Base-by-base conservation (phyloP, 1,140 invertebrate species). In the Drosophila gunungcola region DNA sequence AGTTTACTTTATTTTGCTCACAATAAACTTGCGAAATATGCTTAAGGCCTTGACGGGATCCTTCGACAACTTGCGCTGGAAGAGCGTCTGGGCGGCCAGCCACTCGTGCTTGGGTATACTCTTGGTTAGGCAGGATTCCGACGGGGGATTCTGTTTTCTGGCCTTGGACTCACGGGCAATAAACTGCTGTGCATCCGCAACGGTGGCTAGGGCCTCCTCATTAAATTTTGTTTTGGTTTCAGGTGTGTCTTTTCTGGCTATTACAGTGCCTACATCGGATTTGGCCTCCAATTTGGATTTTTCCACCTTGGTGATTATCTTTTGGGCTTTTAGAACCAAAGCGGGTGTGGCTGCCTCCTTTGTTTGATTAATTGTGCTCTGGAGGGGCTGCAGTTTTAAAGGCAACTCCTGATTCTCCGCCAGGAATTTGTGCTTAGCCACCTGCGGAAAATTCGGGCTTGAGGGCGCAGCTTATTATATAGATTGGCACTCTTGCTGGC, bases 21-120 rank as follows among this genome's bases (percentile, higher is more conserved):
- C 36, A 75, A 92, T 80, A 92, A 90, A 92, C 69, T 91, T 92
- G n/a, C 75, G 77, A 80, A 91, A 92, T 46, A 92, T 74, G 41
- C 49, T 91, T 3, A 92, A 73, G 12, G 91, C 85, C 29, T 92
- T 91, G 5, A 57, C 57, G 0, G 77, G 60, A 21, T 91, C 84
- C 16, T 75, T 77, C 3, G 72, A 7, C 4, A 91, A 12, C 46
- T 90, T 91, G 9, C 75, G 63, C 41, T 91, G 68, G 7, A 92
- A 91, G 3, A 91, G 55, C 7, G 73, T 78, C 16, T 74, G 78
- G 0, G 90, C 90, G 0, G 76, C 84, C 7, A 70, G 38, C 91
- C 91, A 92, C 49, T 90, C 90, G 21, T 91, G 86, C 29, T 82
- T 79, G 29, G 74, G 6, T 51, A 92, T 79, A 27, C 57, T 21